Base-by-base conservation (phyloP, 2,888 invertebrate species). In the Leptopilina drosophilae region DNA sequence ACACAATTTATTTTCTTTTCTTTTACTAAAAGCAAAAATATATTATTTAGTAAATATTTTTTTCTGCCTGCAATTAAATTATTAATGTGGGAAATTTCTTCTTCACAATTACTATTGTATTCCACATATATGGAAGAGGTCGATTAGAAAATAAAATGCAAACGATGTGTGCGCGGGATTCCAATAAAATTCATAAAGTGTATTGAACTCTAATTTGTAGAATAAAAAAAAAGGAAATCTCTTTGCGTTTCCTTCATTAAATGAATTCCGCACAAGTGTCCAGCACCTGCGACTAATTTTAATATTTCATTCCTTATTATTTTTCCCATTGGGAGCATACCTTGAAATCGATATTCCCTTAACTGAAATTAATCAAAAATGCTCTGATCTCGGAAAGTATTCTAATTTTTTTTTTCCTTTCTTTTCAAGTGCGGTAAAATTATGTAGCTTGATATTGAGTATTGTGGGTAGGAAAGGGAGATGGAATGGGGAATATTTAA, bases 291-390 rank as follows among this genome's bases (percentile, higher is more conserved):
- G 73, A 56, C 73, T 73, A 56, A 73, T 73, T 73, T 73, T 40
- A 73, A 73, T 73, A 73, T 73, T 73, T 73, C 73, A 73, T 73
- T 73, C 56, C 73, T 73, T 73, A 73, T 73, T 73, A 73, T 73
- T 73, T 73, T 73, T 59, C 2, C 73, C 15, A 73, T 73, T 73
- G 33, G 40, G 49, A 26, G 11, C 56, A 33, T 73, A 3, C 40
- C n/a, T 33, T 8, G 7, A 33, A 73, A 73, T 73, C 56, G 56
- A 73, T 73, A 59, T 73, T 73, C 73, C 56, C 56, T 73, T 59
- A 59, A 73, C 56, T 26, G 33, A 73, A 73, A 73, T 73, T 73
- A 56, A 73, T 73, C 33, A 73, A 73, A 20, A 73, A 56, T 33
- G 40, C 56, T 53, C 56, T 56, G 73, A 73, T 73, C 73, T 59